A percentile compares a stretch with the other conserved stretches of the same genome.
These are phyloP conservation scores for Pteromalus puparum DNA, from an alignment of 1,140 invertebrate species.

Conservation along the genomic window DNA sequence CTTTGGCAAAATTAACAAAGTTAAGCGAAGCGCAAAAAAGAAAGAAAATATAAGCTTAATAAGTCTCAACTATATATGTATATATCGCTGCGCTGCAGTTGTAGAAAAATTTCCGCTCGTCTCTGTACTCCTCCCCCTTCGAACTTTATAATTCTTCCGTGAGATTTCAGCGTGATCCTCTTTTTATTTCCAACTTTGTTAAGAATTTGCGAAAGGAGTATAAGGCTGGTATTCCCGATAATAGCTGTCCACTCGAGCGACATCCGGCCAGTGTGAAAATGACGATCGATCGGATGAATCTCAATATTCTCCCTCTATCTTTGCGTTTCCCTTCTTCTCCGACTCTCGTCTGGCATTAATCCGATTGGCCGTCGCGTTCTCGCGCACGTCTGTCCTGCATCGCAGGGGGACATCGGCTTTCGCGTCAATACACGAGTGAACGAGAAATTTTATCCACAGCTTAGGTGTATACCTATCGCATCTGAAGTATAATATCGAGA, in stretches of 20 bases:
- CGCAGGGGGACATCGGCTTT: background rate
- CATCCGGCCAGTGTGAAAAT: background rate
- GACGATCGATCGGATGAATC: background rate
- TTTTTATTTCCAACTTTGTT: background rate
- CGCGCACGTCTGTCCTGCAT: no score
- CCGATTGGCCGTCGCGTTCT: background rate
- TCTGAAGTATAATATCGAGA: no score
- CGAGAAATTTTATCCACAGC: background rate
- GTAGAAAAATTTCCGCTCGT: background rate
- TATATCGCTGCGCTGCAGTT: background rate
- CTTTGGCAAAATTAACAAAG: slow-evolving; percentile 20
- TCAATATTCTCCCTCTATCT: background rate
- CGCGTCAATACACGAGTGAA: no score
- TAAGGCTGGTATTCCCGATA: no score
- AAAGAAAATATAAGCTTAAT: background rate
- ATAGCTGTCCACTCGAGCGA: no score
- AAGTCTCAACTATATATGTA: background rate
- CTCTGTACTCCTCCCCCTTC: background rate
- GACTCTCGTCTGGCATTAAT: background rate
- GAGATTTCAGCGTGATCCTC: background rate
- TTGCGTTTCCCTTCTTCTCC: background rate
- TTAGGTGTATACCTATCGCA: background rate
- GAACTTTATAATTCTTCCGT: slow-evolving; percentile 1
- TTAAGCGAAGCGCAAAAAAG: background rate
- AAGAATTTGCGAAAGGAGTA: no score